Evolutionary conservation across 35 echinoderm and acorn worm species (phyloP), one percentile per base, ranked within the genome.

Genomic region (Heliocidaris tuberculata): DNA sequence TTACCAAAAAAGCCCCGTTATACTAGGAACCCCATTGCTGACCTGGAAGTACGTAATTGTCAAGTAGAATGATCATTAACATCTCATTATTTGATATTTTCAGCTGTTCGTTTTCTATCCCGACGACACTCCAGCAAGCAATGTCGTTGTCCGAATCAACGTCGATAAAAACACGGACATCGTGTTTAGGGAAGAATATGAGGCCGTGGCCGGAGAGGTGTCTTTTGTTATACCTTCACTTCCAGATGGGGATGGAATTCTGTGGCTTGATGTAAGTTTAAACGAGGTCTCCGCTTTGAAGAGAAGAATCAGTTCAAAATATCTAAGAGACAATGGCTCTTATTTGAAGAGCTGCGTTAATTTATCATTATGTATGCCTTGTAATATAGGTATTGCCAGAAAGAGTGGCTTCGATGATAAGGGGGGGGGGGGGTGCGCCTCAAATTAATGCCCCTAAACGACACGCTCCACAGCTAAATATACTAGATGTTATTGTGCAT

Each of bases 251-350:
- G 71, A 94, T 60, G 94, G 93, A n/a, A 16, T 97, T 32, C 60
- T 99, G 9, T 99, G 98, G 98, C 85, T 99, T 86, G 95, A 97
- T 95, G 98, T 99, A 60, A 99, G 98, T 99, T 21, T 78, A 4
- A 24, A 42, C 35, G 19, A 21, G 0, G 65, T 78, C 6, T 27
- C 7, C 27, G 27, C 24, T 71, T n/a, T 6, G 65, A 78, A 78
- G 21, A 78, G 65, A 78, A 27, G 21, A 78, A 78, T 78, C 17
- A 78, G 27, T n/a, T 78, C 27, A 2, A 24, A 78, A 78, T 78
- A 4, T n/a, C 17, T 78, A 78, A n/a, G 21, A 78, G 21, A n/a
- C 65, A 56, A 15, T 56, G 10, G 27, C 92, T 54, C 7, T 93
- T 17, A 9, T 86, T 30, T 86, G 2, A 30, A 86, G 85, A 86